Evolutionary conservation across 2,888 invertebrate genomes (phyloP), one percentile per base, ranked within the genome.

Genomic region (Spisula solida): DNA sequence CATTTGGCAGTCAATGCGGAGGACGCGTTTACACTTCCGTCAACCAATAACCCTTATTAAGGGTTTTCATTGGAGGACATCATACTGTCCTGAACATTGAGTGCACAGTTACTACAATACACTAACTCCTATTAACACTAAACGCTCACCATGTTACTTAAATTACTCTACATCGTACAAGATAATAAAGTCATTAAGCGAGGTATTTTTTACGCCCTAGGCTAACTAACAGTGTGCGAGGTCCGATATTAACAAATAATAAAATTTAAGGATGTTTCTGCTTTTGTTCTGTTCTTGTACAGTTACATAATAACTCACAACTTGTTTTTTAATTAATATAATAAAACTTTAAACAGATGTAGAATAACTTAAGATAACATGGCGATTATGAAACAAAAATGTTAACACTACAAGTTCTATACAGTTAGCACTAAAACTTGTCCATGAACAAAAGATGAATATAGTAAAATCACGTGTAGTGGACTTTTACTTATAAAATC

Each of bases 81-180:
- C 85, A 85, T 85, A 79, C 85, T 56, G 85, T 79, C 85, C 47
- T 85, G 55, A 79, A 48, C 85, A 56, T 41, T 79, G 79, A 78
- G 55, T 56, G 29, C 79, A 4, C 79, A 41, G 12, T 55, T 79
- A 0, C 34, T 31, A 79, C 18, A 80, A n/a, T 18, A 80, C 41
- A 41, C 80, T 80, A 80, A n/a, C 20, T 48, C 34, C 31, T 75
- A 34, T 10, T 29, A 75, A 75, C 20, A 51, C 29, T 51, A 75
- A 75, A 48, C 20, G 34, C 1, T 25, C 51, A 16, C 29, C 82
- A 82, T 51, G 51, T 48, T 75, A 16, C 75, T 34, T 31, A 75
- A 75, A 31, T 75, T 31, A 75, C 31, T 75, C 75, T 75, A 75
- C 75, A 16, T 75, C 29, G 16, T 25, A 75, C 6, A 75, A 75